A percentile compares a stretch with the other conserved stretches of the same genome.
Evolutionary conservation across 2,888 invertebrate species (phyloP).

Genomic region (Drosophila pegasa): DNA sequence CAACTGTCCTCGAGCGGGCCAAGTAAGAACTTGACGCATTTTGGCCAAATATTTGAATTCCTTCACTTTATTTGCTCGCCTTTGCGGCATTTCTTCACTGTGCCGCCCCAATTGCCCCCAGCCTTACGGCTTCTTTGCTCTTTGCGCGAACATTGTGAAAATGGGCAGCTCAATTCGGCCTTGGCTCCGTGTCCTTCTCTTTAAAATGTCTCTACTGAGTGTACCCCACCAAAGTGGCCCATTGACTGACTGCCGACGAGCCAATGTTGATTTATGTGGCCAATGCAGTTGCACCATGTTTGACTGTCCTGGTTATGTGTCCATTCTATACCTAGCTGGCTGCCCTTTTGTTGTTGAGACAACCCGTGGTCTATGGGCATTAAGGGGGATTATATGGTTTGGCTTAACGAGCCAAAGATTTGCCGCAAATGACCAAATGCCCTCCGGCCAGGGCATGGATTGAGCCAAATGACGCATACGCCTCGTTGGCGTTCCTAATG

Average conservation of each 20-base stretch:
- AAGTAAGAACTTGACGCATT: conserved; percentile 70
- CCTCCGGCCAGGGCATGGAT: conserved; percentile 13
- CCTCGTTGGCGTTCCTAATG: conserved; percentile 53
- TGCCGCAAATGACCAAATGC: conserved; percentile 58
- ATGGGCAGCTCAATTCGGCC: conserved; percentile 45
- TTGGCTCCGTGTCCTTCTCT: conserved; percentile 9
- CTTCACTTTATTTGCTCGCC: conserved; percentile 53
- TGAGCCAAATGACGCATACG: conserved; percentile 61
- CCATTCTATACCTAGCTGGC: conserved; percentile 10
- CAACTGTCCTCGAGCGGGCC: conserved; percentile 32
- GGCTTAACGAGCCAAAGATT: conserved; percentile 71
- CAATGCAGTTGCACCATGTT: conserved; percentile 69
- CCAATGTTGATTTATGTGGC: conserved; percentile 70
- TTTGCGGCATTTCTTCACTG: conserved; percentile 43
- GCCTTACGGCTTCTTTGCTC: neutral
- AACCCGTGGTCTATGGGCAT: conserved; percentile 21
- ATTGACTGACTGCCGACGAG: conserved; percentile 28
- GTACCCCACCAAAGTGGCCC: conserved; percentile 36
- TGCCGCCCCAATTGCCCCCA: neutral
- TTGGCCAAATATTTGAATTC: conserved; percentile 75
- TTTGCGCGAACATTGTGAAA: conserved; percentile 34
- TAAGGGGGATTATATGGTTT: conserved; percentile 59
- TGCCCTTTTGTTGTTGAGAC: conserved; percentile 30
- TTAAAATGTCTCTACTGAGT: conserved; percentile 52
- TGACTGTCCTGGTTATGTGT: conserved; percentile 37